Conservation (phyloP, 2,113 vertebrate species). For the Prochilodus magdalenae region DNA sequence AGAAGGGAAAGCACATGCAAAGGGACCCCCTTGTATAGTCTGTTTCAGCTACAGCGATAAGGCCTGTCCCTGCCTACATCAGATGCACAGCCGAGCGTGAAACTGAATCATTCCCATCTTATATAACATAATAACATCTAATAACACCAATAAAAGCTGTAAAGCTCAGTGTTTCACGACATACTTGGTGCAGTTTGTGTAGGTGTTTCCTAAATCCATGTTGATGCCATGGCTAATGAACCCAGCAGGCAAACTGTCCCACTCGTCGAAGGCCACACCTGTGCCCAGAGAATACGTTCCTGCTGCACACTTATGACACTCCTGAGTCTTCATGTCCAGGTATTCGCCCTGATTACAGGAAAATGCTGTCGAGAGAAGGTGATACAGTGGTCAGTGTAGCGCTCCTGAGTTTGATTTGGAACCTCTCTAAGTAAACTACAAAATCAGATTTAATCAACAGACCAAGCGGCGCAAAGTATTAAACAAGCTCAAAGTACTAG, state of each 20-base stretch:
- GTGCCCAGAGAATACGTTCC: conserved; percentile 95
- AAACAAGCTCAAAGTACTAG: background rate
- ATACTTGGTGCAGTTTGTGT: conserved; percentile 86
- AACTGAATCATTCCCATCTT: too few species aligned
- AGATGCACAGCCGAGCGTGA: too few species aligned
- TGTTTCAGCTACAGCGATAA: too few species aligned
- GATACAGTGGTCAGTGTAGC: background rate
- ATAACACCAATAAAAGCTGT: too few species aligned
- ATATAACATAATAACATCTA: too few species aligned
- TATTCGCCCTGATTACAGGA: conserved; percentile 92
- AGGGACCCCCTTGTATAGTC: too few species aligned
- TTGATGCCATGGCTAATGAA: conserved; percentile 85
- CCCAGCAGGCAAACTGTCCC: conserved; percentile 87
- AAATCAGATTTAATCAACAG: background rate
- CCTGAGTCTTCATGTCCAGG: conserved; percentile 91
- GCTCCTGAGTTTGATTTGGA: background rate
- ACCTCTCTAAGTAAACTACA: background rate
- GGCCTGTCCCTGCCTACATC: too few species aligned
- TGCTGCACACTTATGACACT: conserved; percentile 83
- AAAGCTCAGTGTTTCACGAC: conserved; percentile 50
- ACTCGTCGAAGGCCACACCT: conserved; percentile 87
- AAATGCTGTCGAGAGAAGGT: conserved; percentile 78
- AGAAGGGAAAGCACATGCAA: too few species aligned
- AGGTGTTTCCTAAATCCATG: conserved; percentile 61
- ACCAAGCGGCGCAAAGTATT: background rate